These are phyloP conservation scores for Bombyx mandarina DNA, from an alignment of 1,140 invertebrate species.

Conservation along the genomic window DNA sequence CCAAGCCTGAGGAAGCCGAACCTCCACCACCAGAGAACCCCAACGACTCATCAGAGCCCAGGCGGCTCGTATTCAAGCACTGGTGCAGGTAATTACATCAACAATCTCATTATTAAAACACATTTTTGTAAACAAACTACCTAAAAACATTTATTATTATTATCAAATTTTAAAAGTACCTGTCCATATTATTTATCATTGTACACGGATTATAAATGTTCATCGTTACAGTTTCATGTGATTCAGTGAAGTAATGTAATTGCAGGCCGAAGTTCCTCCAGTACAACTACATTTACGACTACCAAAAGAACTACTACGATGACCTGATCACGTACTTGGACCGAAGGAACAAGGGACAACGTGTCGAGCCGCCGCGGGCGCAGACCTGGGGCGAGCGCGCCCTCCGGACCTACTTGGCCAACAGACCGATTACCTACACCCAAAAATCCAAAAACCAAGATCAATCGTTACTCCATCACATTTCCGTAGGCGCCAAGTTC, in stretches of 20 bases:
- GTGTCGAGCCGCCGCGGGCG: conserved; percentile 78
- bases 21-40: conserved; percentile 73
- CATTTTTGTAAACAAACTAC: too few relatives aligned
- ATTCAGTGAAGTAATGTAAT: not conserved
- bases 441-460: conserved; percentile 44
- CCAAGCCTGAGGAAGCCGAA: conserved; percentile 63
- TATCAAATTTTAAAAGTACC: not conserved
- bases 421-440: conserved; percentile 28
- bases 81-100: conserved; percentile 75
- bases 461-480: conserved; percentile 64
- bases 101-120: too few relatives aligned
- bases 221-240: not conserved
- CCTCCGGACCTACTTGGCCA: conserved; percentile 77
- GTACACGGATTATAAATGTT: not conserved
- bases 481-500: conserved; percentile 72
- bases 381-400: conserved; percentile 87
- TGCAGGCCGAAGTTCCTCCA: conserved; percentile 82
- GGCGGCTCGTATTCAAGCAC: conserved; percentile 76
- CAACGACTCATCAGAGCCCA: conserved; percentile 57
- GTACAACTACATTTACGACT: conserved; percentile 87
- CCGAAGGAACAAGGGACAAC: conserved; percentile 78
- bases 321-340: conserved; percentile 87
- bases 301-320: conserved; percentile 87
- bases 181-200: not conserved
- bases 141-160: not conserved